Base-by-base conservation (phyloP, 2,797 vertebrate species). In the Platalea minor region DNA sequence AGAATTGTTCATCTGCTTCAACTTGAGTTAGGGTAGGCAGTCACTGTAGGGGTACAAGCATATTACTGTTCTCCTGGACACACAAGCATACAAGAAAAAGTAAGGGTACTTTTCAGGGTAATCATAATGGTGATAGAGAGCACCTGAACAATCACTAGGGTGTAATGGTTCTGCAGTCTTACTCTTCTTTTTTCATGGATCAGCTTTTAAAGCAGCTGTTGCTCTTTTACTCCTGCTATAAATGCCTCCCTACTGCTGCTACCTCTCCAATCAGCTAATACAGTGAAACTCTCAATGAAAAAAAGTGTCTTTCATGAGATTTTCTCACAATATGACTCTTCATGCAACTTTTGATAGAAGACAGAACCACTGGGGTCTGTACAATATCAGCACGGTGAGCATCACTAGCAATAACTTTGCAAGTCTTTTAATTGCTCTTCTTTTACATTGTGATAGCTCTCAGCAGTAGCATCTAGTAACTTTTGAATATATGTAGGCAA, bases 1-100 rank as follows among this genome's bases (percentile, higher is more conserved):
- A 33, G 10, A 84, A 72, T 45, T 45, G 8, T 46, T 78, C 15
- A 51, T 43, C 45, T 75, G 21, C 24, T 78, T 70, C 78, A 48
- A 12, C 84, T 41, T 75, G 28, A 51, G 26, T 69, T 54, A 48
- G 5, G 19, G 19, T 28, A 72, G 48, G 18, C 8, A 74, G 46
- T 33, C 26, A 14, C 57, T 54, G 7, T 20, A 70, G 19, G 9
- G 2, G 1, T 37, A 41, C 0, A 2, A 69, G 14, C 18, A 35
- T 25, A 33, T 56, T 41, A 60, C 5, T 68, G 6, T 51, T 85
- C 26, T 86, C 78, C 43, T 68, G 57, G 21, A 46, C 28, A 21
- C 1, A 12, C 43, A 81, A 78, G 15, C 20, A 46, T 13, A 46
- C 6, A 68, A 64, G 17, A 43, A 70, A 85, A 86, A 41, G 5